Conservation (phyloP, 2,888 invertebrate genomes). For the Podotricha telesiphe region DNA sequence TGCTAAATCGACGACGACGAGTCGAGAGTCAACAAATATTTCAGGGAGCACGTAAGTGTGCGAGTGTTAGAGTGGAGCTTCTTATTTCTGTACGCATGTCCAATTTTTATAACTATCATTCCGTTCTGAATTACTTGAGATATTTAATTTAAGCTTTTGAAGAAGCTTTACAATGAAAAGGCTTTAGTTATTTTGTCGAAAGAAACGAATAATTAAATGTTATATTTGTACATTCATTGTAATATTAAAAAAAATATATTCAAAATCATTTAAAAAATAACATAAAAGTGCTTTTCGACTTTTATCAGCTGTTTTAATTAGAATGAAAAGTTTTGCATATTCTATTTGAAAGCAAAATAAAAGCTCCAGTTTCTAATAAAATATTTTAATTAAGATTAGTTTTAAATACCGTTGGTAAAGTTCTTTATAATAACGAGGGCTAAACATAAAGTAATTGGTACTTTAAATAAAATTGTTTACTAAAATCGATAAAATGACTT, state of each 20-base stretch:
- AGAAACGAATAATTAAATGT: not conserved
- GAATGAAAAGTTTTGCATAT: not conserved
- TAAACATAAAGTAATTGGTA: not conserved
- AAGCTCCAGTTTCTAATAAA: constrained; percentile 34
- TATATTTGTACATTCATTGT: not conserved
- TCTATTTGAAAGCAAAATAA: constrained; percentile 26
- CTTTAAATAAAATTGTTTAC: constrained; percentile 3
- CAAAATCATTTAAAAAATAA: not conserved
- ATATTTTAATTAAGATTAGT: constrained; percentile 33
- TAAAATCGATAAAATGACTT: not conserved
- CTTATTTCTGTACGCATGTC: not conserved
- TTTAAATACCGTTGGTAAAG: constrained; percentile 33
- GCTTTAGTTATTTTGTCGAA: not conserved
- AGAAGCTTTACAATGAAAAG: not conserved
- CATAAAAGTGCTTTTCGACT: not conserved
- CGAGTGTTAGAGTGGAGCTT: not conserved
- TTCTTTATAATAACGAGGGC: constrained; percentile 26
- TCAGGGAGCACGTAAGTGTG: not conserved
- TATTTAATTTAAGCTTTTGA: not conserved
- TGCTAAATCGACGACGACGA: no score
- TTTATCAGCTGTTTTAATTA: constrained; percentile 4
- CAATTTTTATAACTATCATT: not conserved
- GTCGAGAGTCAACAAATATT: not conserved
- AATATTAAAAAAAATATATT: not conserved
- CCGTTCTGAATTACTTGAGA: not conserved